These are phyloP conservation scores for Cercocebus atys DNA, from an alignment of 2,113 vertebrate genomes.

Conservation along the genomic window DNA sequence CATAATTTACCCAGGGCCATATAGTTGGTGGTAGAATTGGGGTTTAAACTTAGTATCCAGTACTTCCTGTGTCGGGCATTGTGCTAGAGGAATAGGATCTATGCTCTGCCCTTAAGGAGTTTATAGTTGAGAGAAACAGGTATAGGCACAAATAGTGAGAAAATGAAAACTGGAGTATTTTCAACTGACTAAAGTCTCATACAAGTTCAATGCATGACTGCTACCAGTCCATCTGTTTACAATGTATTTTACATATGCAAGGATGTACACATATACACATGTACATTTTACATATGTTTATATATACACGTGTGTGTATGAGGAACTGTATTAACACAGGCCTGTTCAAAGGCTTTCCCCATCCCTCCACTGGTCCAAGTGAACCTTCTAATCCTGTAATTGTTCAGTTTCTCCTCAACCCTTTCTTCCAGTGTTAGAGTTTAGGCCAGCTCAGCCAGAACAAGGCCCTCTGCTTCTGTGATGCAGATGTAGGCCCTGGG, in stretches of 20 bases:
- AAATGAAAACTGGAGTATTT: slow-evolving; percentile 4
- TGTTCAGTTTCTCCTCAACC: neutral
- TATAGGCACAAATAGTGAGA: neutral
- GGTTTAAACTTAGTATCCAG: neutral
- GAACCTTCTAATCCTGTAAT: neutral
- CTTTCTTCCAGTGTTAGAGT: neutral
- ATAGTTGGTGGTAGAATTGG: neutral
- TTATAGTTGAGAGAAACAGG: slow-evolving; percentile 1
- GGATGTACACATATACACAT: neutral
- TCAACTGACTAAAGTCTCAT: neutral
- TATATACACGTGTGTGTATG: neutral
- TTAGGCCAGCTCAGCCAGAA: neutral
- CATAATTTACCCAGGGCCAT: neutral
- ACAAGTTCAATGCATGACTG: neutral
- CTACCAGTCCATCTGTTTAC: neutral
- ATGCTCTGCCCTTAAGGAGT: neutral
- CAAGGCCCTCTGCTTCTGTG: slow-evolving; percentile 1
- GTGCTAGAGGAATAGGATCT: neutral
- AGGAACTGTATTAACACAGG: neutral
- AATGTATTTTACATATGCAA: neutral
- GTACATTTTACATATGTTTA: neutral
- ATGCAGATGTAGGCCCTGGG: neutral
- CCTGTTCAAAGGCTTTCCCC: neutral
- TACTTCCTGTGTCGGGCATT: neutral
- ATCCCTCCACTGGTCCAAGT: neutral